Base-by-base conservation (phyloP, 2,797 vertebrate genomes). In the Chaetophractus vellerosus region DNA sequence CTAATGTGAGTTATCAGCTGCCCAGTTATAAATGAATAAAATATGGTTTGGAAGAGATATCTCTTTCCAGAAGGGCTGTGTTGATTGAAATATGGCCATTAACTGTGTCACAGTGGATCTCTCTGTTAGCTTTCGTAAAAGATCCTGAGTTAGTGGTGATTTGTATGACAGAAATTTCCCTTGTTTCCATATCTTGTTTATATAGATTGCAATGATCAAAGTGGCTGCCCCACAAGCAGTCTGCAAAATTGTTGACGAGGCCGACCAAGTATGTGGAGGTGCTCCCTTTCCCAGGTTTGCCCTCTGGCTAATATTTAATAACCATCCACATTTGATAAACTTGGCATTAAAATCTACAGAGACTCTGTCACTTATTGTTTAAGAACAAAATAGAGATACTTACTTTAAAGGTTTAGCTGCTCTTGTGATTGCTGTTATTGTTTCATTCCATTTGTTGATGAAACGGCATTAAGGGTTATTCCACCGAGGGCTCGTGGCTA, bases 151-250 rank as follows among this genome's bases (percentile, higher is more conserved):
- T 10, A 52, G 36, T 31, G 48, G 2, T 79, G 71, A 59, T 12
- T 26, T 41, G 66, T 41, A 7, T 74, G 23, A 84, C 61, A 75
- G 59, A 88, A 83, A 64, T 12, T 79, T 83, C 78, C 52, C 66
- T 83, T 41, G 61, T 85, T 86, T 71, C n/a, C n/a, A n/a, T n/a
- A 66, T 80, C 57, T 90, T 61, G 72, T 61, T 52, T 71, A 33
- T 31, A 0, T 96, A 99, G 99, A 99, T 99, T 72, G 99, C 99
- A 9, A 99, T 99, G 99, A 99, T 99, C 95, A 99, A 99, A 96
- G 99, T 99, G 91, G 99, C 98, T 12, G 99, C 99, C 86, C 99
- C 98, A 52, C 98, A 99, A 96, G 99, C 99, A 57, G 98, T 98
- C 63, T 99, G 99, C 96, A 99, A 98, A 92, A 99, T 99, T 96